Conservation (phyloP, 2,797 vertebrate genomes). For the Pipistrellus nathusii region DNA sequence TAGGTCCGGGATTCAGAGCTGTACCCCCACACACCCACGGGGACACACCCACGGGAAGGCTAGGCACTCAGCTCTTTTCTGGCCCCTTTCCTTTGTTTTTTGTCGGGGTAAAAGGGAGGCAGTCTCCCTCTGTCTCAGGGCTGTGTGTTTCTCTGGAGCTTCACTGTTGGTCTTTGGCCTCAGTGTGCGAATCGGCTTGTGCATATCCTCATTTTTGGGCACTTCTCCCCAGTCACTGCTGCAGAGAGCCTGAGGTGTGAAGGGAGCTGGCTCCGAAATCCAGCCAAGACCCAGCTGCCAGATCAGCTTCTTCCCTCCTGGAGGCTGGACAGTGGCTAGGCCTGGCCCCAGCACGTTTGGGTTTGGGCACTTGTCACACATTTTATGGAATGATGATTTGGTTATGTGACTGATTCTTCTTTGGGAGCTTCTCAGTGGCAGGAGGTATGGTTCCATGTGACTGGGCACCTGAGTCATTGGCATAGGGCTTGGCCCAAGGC, state of each 20-base stretch:
- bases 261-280: background rate
- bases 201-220: background rate
- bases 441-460: background rate
- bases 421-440: background rate
- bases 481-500: background rate
- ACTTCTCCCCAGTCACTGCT: background rate
- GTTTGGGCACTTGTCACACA: constrained; percentile 36
- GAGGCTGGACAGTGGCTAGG: background rate
- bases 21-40: rapidly evolving
- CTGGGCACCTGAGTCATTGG: background rate
- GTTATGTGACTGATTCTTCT: background rate
- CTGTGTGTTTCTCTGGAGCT: background rate
- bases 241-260: background rate
- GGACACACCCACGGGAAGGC: rapidly evolving
- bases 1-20: background rate
- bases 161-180: background rate
- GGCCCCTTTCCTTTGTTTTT: background rate
- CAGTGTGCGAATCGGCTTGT: background rate
- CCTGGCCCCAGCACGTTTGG: background rate
- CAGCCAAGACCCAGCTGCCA: background rate
- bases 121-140: background rate
- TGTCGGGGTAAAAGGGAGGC: too few relatives aligned
- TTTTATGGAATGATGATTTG: constrained; percentile 21
- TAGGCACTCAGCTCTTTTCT: background rate
- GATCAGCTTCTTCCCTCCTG: background rate